Percentiles rank a stretch among this genome's conserved stretches.
Evolutionary conservation across 2,797 vertebrate species (phyloP).

Genomic region (Momotus momota): DNA sequence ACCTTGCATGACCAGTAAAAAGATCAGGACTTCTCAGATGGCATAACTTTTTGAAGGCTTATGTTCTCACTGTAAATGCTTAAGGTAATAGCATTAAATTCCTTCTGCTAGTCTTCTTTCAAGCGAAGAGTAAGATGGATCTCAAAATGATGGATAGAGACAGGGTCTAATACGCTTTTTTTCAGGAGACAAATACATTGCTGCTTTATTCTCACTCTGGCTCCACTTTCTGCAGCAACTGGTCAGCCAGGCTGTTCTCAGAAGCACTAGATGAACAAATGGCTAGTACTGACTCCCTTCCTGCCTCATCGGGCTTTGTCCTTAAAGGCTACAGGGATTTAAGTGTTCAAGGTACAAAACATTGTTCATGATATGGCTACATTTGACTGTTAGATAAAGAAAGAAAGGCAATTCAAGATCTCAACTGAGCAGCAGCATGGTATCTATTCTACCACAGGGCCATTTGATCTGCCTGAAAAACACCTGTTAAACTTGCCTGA

Average conservation of each 20-base stretch:
- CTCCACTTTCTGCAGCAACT: not conserved
- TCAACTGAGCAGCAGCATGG: not conserved
- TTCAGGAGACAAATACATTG: not conserved
- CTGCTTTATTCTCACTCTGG: not conserved
- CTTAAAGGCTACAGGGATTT: not conserved
- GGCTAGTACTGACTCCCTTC: not conserved
- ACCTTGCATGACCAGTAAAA: not conserved
- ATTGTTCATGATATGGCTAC: not conserved
- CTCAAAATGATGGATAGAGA: constrained; percentile 18
- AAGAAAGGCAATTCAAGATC: not conserved
- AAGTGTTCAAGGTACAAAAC: not conserved
- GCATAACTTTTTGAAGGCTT: not conserved
- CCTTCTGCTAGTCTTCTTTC: not conserved
- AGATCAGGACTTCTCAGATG: not conserved
- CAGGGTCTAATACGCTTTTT: not conserved
- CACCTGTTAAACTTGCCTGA: not conserved
- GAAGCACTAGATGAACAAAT: not conserved
- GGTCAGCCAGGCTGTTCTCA: constrained; percentile 13
- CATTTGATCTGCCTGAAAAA: not conserved
- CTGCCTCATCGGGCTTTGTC: not conserved
- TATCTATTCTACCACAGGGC: not conserved
- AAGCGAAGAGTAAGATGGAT: not conserved
- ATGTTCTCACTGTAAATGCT: not conserved
- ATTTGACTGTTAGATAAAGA: not conserved
- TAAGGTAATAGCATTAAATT: not conserved